These are phyloP conservation scores for Paragorgia papillata DNA, from an alignment of 92 coral and sea anemone species.

Conservation along the genomic window DNA sequence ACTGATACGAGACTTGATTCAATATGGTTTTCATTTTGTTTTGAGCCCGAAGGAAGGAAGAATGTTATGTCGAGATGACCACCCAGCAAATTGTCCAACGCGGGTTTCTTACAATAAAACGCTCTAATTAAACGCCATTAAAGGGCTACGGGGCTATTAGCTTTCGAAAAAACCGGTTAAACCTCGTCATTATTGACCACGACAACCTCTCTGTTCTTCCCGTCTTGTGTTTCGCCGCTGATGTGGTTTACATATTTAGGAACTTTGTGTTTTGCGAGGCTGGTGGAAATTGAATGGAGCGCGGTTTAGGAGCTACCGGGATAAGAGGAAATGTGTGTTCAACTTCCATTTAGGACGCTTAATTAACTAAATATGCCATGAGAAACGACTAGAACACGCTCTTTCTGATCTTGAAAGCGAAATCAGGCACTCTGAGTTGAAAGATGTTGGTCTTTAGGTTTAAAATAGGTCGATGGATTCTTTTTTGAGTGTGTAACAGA, in stretches of 20 bases:
- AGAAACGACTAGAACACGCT: neutral
- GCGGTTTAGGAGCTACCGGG: neutral
- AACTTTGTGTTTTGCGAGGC: neutral
- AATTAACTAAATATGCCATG: neutral
- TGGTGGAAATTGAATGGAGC: neutral
- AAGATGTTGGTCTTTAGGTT: neutral
- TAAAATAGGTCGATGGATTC: neutral
- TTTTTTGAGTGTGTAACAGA: neutral
- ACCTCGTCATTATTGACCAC: conserved; percentile 1
- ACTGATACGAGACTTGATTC: neutral
- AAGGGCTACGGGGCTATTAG: conserved; percentile 20
- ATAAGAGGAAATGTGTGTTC: neutral
- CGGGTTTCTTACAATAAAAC: conserved; percentile 16
- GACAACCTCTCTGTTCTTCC: neutral
- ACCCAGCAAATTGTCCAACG: conserved; percentile 17
- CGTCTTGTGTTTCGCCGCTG: neutral
- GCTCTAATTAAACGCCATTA: conserved; percentile 41
- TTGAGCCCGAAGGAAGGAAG: neutral
- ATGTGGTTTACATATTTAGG: neutral
- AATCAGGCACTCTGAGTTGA: no score
- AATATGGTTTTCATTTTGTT: neutral
- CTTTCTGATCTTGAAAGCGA: no score
- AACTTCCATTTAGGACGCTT: neutral
- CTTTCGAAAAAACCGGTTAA: conserved; percentile 17
- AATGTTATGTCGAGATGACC: neutral